Base-by-base conservation (phyloP, 92 coral and sea anemone genomes). In the Metridium senile region DNA sequence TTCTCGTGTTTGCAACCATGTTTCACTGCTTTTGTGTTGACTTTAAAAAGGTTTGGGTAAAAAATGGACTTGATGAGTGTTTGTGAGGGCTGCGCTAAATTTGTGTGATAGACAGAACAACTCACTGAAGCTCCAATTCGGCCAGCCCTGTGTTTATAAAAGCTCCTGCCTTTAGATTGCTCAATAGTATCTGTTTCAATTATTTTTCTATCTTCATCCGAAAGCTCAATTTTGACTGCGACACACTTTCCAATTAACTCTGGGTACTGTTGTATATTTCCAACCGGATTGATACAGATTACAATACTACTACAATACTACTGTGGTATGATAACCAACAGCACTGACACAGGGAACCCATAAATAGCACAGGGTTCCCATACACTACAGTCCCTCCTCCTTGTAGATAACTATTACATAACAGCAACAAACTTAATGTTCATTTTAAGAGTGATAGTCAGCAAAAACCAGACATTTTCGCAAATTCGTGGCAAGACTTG, bases 1-100 rank as follows among this genome's bases (percentile, higher is more conserved):
- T 71, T 79, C 62, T 83, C 88, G 62, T 77, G 34, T 52, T 70
- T 83, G 61, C 88, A 69, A 10, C 83, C 88, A 83, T 83, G 88
- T 34, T 25, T 32, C 23, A 77, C 56, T 69, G 83, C 88, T 49
- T 76, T 81, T 17, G 81, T 80, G 75, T 72, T 84, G 16, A 84
- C 62, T 51, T 78, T 81, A 52, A 80, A 84, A 11, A 84, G 35
- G 59, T 84, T 76, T 26, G 85, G 91, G 53, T 87, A 82, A 46
- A 84, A 87, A 21, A 87, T 66, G 11, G 90, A 52, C 59, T 70
- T 71, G 16, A 87, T 77, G 33, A 82, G 76, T 9, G 84, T 66
- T 68, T 82, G 87, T 21, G 91, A 58, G 2, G 88, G 81, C 53
- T 71, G 81, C 6, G 88, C 68, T 6, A 61, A 77, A 57, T 87